These are phyloP conservation scores for Nephrocerus scutellatus DNA, from an alignment of 2,888 invertebrate genomes.

Conservation along the genomic window DNA sequence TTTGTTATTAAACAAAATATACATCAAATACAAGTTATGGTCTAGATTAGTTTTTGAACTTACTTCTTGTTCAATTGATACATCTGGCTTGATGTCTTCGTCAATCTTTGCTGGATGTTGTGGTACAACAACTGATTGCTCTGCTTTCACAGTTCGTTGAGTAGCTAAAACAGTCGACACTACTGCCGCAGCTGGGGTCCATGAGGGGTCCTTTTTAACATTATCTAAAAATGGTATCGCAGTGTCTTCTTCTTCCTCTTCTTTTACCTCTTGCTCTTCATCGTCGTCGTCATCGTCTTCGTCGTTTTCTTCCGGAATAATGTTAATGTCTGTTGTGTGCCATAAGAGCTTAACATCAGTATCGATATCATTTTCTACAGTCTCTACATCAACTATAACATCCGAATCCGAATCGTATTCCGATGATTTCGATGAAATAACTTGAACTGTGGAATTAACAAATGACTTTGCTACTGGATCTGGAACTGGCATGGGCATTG, in stretches of 20 bases:
- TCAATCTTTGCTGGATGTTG: neutral
- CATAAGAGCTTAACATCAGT: constrained; percentile 10
- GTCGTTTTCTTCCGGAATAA: too few relatives aligned
- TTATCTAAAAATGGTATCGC: constrained; percentile 35
- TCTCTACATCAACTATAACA: constrained; percentile 45
- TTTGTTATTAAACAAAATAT: neutral
- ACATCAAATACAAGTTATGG: neutral
- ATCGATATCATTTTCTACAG: constrained; percentile 37
- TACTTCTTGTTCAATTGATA: constrained; percentile 30
- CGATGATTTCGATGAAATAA: constrained; percentile 19
- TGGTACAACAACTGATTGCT: neutral
- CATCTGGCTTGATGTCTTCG: constrained; percentile 25
- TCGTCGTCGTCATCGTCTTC: constrained; percentile 6
- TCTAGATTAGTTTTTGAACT: constrained; percentile 7
- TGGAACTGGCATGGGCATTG: too few relatives aligned
- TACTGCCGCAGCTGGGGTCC: too few relatives aligned
- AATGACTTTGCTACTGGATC: neutral
- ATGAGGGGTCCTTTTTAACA: constrained; percentile 40
- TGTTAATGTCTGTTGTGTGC: too few relatives aligned
- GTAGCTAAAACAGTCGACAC: too few relatives aligned
- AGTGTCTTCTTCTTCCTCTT: constrained; percentile 19
- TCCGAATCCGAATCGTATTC: constrained; percentile 42
- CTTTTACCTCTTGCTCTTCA: neutral
- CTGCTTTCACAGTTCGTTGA: too few relatives aligned
- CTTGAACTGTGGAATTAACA: constrained; percentile 9